These are phyloP conservation scores for Acrocephalus arundinaceus DNA, from an alignment of 2,113 vertebrate species.

Conservation along the genomic window DNA sequence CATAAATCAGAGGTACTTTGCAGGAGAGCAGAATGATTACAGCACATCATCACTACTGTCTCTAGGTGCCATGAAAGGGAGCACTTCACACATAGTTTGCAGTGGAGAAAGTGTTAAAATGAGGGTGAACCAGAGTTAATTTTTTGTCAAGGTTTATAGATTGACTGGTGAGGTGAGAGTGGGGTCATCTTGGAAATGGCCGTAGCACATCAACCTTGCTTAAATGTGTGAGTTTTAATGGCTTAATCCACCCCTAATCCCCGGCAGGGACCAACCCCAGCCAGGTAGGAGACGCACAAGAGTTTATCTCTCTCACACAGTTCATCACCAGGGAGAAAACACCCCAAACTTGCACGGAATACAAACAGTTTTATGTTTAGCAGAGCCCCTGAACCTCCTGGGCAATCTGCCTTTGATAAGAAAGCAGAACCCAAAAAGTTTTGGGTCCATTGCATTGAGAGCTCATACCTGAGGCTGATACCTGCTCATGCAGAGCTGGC, in stretches of 20 bases:
- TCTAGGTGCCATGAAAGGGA: neutral
- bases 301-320: fast-evolving
- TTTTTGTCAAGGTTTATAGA: neutral
- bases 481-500: constrained; percentile 36
- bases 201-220: neutral
- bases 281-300: neutral
- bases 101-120: fast-evolving
- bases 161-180: neutral
- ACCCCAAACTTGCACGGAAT: neutral
- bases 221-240: neutral
- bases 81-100: fast-evolving
- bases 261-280: neutral
- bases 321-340: neutral
- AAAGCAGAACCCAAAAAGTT: constrained; percentile 10
- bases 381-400: neutral
- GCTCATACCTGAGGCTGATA: constrained; percentile 31
- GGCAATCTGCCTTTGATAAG: neutral
- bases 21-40: neutral
- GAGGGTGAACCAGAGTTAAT: neutral
- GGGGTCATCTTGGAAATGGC: neutral
- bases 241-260: neutral
- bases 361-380: neutral
- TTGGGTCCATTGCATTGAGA: neutral
- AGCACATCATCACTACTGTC: neutral
- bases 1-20: neutral